Evolutionary conservation across 2,888 invertebrate species (phyloP).

Genomic region (Macaria notata): DNA sequence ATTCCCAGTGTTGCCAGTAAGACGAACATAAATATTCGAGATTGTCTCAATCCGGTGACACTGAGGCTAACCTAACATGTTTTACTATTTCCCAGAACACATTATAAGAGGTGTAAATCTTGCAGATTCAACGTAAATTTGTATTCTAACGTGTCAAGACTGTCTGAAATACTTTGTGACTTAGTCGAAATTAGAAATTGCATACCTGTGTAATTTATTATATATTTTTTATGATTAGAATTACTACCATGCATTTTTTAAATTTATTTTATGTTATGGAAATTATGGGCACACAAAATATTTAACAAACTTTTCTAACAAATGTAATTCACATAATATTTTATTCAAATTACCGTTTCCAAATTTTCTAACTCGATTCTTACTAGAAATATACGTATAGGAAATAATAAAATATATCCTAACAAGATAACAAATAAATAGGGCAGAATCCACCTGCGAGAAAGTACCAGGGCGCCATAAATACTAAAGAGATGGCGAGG

Average conservation of each 20-base stretch:
- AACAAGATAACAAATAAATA: slow-evolving; percentile 48
- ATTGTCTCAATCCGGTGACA: slow-evolving; percentile 36
- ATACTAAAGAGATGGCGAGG: slow-evolving; percentile 69
- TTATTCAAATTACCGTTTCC: too few relatives aligned
- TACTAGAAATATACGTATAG: too few relatives aligned
- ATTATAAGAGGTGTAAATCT: slow-evolving; percentile 61
- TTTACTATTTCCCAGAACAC: slow-evolving; percentile 49
- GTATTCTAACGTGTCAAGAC: slow-evolving; percentile 59
- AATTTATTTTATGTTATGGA: too few relatives aligned
- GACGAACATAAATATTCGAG: slow-evolving; percentile 16
- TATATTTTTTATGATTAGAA: too few relatives aligned
- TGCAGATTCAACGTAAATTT: slow-evolving; percentile 66
- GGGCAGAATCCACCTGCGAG: slow-evolving; percentile 58
- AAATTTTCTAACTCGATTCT: too few relatives aligned
- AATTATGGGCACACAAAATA: too few relatives aligned
- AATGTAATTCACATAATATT: too few relatives aligned
- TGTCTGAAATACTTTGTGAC: slow-evolving; percentile 45
- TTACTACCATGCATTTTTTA: too few relatives aligned
- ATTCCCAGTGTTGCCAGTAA: slow-evolving; percentile 14
- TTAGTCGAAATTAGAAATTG: too few relatives aligned
- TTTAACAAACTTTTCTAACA: too few relatives aligned
- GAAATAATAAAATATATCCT: too few relatives aligned
- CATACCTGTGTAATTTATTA: too few relatives aligned
- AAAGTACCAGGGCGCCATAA: slow-evolving; percentile 65
- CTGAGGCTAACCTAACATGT: slow-evolving; percentile 38